phyloP scores from a whole-genome alignment of 1,140 invertebrate species.

The Caenorhabditis remanei region DNA sequence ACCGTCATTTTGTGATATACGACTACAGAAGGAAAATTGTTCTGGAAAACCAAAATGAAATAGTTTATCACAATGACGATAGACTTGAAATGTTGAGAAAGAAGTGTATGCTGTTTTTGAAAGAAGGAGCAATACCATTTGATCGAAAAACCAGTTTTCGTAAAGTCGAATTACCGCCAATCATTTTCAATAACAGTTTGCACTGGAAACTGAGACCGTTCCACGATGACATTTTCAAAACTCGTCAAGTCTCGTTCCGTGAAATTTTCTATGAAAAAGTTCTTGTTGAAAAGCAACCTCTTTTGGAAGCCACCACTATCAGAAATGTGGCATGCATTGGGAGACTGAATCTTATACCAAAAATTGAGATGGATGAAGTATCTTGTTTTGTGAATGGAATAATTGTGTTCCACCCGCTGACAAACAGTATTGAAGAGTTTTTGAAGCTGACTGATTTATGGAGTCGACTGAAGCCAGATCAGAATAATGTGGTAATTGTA shows the following conservation, averaged over 20 bases:
- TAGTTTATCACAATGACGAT: neutral
- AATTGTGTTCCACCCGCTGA: slow-evolving; percentile 6
- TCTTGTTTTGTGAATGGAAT: neutral
- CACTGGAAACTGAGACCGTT: neutral
- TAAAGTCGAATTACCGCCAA: neutral
- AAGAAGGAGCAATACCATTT: neutral
- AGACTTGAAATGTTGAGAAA: neutral
- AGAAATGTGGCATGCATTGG: slow-evolving; percentile 22
- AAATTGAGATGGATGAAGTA: slow-evolving; percentile 29
- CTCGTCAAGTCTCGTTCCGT: neutral
- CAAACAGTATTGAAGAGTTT: slow-evolving; percentile 34
- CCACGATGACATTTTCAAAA: neutral
- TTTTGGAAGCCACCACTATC: neutral
- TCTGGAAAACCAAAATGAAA: neutral
- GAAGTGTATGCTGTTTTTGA: neutral
- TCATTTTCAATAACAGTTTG: slow-evolving; percentile 4
- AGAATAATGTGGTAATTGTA: slow-evolving; percentile 20
- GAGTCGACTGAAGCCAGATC: neutral
- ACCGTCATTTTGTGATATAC: slow-evolving; percentile 28
- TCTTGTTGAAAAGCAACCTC: neutral
- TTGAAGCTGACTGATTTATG: slow-evolving; percentile 21
- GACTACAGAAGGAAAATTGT: slow-evolving; percentile 52
- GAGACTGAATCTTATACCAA: neutral
- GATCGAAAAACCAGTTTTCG: neutral
- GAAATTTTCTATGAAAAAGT: slow-evolving; percentile 36